Evolutionary conservation across 2,113 vertebrate genomes (phyloP), one percentile per base, ranked within the genome.

Genomic region (Fulica atra): DNA sequence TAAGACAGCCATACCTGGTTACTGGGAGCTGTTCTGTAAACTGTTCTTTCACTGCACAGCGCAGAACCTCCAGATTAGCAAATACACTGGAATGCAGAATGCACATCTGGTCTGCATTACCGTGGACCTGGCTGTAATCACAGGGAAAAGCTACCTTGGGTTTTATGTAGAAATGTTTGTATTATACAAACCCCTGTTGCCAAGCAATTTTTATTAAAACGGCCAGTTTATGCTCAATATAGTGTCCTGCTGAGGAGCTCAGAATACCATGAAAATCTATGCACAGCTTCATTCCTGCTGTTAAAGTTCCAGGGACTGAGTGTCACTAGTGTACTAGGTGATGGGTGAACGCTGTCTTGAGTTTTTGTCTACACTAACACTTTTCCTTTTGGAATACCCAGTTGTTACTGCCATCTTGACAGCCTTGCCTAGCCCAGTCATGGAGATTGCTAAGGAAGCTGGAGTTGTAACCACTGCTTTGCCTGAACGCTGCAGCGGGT

Each of bases 41-140:
- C 76, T 80, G 10, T 21, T 51, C 50, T 36, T 23, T 48, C 25
- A 36, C 83, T 50, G 35, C 74, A n/a, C 74, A 53, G 31, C 65
- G 23, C 81, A 79, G 76, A 68, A 78, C 91, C 83, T 96, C 86
- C 93, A 94, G 90, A 89, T 96, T 92, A 96, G 88, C 96, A 92
- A 96, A 89, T 90, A 77, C 23, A 73, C 94, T 98, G 97, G 98
- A 98, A 98, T 98, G 97, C 83, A 79, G 82, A n/a, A 78, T 36
- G 84, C 96, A 97, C 97, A 98, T 98, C 97, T 98, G 98, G 96
- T 97, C 93, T 95, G 86, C 92, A 92, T 98, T 97, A 98, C 89
- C 83, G 88, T 53, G 50, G 81, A 16, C 95, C 92, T 42, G 71
- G 93, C 92, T 95, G 93, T 88, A 94, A 93, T 96, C 96, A 86